Evolutionary conservation across 1,140 invertebrate species (phyloP).

Genomic region (Zaprionus vittiger): DNA sequence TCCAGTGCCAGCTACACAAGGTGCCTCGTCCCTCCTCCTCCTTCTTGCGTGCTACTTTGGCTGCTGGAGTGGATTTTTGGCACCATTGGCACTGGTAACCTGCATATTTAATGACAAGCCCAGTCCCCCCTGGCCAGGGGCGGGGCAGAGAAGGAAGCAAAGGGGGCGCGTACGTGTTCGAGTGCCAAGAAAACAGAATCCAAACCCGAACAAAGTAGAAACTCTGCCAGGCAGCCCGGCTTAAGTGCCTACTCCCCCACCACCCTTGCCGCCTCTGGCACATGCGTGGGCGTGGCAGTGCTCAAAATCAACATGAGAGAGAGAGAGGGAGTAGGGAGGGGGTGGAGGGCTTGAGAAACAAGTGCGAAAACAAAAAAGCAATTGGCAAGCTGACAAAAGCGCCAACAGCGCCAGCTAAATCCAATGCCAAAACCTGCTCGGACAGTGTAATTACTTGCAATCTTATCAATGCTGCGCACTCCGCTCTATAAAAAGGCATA

Average conservation of each 20-base stretch:
- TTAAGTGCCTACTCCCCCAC: conserved; percentile 15
- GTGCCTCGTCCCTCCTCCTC: not conserved
- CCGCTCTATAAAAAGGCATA: conserved; percentile 22
- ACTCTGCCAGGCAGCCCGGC: conserved; percentile 23
- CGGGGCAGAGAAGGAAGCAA: not conserved
- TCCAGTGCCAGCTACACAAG: conserved; percentile 60
- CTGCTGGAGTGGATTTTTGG: conserved; percentile 74
- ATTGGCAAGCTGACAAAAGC: conserved; percentile 50
- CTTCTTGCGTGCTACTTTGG: conserved; percentile 32
- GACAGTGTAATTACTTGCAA: conserved; percentile 53
- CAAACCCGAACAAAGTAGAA: conserved; percentile 8
- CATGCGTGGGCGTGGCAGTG: conserved; percentile 23
- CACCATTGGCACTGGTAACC: conserved; percentile 82
- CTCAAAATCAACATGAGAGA: not conserved
- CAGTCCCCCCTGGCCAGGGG: not conserved
- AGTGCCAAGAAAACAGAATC: conserved; percentile 64
- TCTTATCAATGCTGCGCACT: conserved; percentile 38
- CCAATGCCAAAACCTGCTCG: conserved; percentile 27
- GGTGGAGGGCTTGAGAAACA: not conserved
- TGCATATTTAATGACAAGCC: conserved; percentile 81
- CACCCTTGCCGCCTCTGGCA: not conserved
- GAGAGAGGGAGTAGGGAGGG: not conserved
- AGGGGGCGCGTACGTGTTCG: conserved; percentile 66
- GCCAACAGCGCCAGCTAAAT: conserved; percentile 24
- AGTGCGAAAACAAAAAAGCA: conserved; percentile 13